Percentiles rank a stretch among this genome's conserved stretches.
phyloP scores from a whole-genome alignment of 2,888 invertebrate species.

The Homarus gammarus region DNA sequence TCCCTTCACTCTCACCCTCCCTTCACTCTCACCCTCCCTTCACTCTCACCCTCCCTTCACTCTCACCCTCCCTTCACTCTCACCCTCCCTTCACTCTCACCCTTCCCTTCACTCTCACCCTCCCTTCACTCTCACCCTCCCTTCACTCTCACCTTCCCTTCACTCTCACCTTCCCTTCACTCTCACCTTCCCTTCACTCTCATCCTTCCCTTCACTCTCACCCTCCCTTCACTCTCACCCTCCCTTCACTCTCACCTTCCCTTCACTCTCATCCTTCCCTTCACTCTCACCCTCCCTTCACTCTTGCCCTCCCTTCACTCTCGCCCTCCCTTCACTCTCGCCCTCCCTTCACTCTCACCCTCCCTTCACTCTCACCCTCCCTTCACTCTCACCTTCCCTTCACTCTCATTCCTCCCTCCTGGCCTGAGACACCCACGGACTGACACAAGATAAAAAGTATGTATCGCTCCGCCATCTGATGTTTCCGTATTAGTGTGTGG shows the following conservation, averaged over 20 bases:
- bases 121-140: background rate
- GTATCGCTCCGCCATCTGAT: background rate
- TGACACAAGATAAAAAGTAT: background rate
- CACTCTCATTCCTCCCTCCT: background rate
- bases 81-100: background rate
- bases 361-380: background rate
- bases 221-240: background rate
- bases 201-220: background rate
- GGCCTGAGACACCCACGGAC: too few species aligned
- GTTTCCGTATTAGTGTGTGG: background rate
- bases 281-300: background rate
- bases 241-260: too few species aligned
- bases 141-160: background rate
- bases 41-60: background rate
- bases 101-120: background rate
- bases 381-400: background rate
- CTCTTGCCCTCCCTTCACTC: background rate
- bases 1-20: background rate
- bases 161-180: background rate
- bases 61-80: background rate
- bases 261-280: background rate
- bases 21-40: background rate
- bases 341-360: background rate
- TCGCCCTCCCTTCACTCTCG: background rate
- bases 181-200: background rate